phyloP scores from a whole-genome alignment of 1,140 invertebrate genomes.

The Zaprionus camerounensis region DNA sequence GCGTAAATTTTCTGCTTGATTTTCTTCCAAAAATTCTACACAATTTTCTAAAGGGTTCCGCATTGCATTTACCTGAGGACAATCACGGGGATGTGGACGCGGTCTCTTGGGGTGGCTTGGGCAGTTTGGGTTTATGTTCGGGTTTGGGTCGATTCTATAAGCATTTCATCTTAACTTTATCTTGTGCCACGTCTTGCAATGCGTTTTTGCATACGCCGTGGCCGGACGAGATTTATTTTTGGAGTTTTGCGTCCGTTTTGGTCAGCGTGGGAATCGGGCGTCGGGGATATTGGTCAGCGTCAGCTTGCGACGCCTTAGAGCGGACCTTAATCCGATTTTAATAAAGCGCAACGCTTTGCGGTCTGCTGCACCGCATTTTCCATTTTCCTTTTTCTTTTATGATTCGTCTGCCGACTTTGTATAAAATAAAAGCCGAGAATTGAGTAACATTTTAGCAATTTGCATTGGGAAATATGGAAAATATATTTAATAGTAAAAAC shows the following conservation, averaged over 20 bases:
- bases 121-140: slow-evolving; percentile 48
- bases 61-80: slow-evolving; percentile 53
- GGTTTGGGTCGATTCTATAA: slow-evolving; percentile 72
- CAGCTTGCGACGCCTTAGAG: slow-evolving; percentile 32
- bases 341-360: slow-evolving; percentile 79
- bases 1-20: slow-evolving; percentile 75
- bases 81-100: background rate
- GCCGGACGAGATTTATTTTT: slow-evolving; percentile 36
- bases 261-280: slow-evolving; percentile 69
- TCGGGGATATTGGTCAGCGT: slow-evolving; percentile 40
- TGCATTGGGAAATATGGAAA: background rate
- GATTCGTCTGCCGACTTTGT: background rate
- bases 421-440: background rate
- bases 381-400: background rate
- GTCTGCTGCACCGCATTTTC: slow-evolving; percentile 41
- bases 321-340: slow-evolving; percentile 76
- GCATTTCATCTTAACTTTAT: slow-evolving; percentile 63
- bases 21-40: slow-evolving; percentile 60
- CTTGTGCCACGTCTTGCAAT: background rate
- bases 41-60: slow-evolving; percentile 69
- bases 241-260: slow-evolving; percentile 34
- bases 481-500: background rate
- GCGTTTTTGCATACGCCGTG: slow-evolving; percentile 68
- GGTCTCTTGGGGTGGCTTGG: background rate
- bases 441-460: background rate